Base-by-base conservation (phyloP, 2,113 vertebrate genomes). In the Lipophrys pholis region DNA sequence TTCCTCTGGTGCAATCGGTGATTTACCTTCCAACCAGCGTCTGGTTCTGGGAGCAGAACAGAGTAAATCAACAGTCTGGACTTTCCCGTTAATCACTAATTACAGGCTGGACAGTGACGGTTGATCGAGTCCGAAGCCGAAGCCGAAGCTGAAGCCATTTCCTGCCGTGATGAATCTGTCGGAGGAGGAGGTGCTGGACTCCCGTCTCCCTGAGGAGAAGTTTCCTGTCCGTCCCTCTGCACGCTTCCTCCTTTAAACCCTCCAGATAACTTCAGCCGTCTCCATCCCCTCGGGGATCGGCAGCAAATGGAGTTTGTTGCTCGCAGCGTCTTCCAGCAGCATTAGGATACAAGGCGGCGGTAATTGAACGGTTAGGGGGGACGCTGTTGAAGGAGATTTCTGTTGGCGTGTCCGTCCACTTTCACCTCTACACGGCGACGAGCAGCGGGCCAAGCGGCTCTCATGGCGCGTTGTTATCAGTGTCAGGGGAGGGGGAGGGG, bases 41-140 rank as follows among this genome's bases (percentile, higher is more conserved):
- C 82, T 73, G 70, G 55, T 77, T 78, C 83, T 70, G 76, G 78
- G 64, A 76, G 71, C 65, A 40, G 65, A 88, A n/a, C n/a, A n/a
- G n/a, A n/a, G 88, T 87, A 86, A 91, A 89, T 89, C 87, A 90
- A 87, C 90, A 72, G 60, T 68, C 69, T 69, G 78, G 71, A 77
- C 80, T 63, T 58, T 21, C 36, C 81, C 56, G 74, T 90, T 91
- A 90, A 93, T 89, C 83, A 86, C 83, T 89, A 87, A 88, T 90
- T 86, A 85, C 76, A 85, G 77, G 64, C 79, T 58, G 76, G 78
- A 68, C 6, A 14, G 51, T 64, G 79, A 84, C 88, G 87, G 81
- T 84, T 86, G 87, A 88, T 81, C 39, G 41, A 11, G 46, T 52
- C 42, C 40, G 40, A 43, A 41, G 39, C n/a, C n/a, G n/a, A n/a